Evolutionary conservation across 2,113 vertebrate genomes (phyloP).

Genomic region (Crypturellus undulatus): DNA sequence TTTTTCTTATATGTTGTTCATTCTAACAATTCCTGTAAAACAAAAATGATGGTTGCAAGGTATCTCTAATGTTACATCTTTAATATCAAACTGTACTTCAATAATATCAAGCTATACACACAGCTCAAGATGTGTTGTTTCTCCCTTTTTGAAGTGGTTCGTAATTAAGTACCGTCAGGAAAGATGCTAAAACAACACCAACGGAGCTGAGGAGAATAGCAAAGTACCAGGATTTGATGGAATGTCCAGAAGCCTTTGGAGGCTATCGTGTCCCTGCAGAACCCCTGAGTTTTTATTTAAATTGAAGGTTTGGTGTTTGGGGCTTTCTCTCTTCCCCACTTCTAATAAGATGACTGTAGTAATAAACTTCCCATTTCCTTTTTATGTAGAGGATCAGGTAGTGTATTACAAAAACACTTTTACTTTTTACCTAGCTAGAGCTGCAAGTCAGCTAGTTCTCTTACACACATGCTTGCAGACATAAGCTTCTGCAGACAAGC

Average conservation of each 20-base stretch:
- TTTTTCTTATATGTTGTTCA: not conserved
- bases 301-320: not conserved
- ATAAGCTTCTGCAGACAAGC: not conserved
- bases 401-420: no score
- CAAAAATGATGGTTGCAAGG: not conserved
- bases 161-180: not conserved
- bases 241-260: not conserved
- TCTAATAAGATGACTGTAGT: not conserved
- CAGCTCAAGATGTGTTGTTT: not conserved
- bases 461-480: not conserved
- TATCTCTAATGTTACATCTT: not conserved
- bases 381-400: no score
- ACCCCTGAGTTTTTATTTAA: not conserved
- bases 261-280: not conserved
- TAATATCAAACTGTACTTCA: not conserved
- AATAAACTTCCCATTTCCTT: not conserved
- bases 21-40: not conserved
- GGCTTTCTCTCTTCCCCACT: no score
- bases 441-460: not conserved
- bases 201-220: not conserved
- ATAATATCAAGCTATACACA: not conserved
- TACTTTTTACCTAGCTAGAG: not conserved
- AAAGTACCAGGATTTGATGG: not conserved
- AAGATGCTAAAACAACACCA: not conserved
- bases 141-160: accelerated